phyloP scores from a whole-genome alignment of 2,113 vertebrate genomes.

The Paraplagusia blochii region DNA sequence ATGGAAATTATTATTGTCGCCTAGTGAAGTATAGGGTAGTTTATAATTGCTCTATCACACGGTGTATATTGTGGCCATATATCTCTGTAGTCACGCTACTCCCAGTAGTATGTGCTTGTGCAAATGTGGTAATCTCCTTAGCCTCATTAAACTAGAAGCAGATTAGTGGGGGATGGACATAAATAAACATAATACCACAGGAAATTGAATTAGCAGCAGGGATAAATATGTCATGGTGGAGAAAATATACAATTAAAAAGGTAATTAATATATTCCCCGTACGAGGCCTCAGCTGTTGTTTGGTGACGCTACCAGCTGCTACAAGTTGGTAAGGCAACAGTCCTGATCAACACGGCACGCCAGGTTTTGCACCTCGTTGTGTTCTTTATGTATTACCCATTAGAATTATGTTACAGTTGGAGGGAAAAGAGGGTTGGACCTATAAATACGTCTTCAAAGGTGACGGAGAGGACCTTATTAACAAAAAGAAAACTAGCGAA shows the following conservation, averaged over 20 bases:
- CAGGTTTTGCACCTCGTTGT: slow-evolving; percentile 3
- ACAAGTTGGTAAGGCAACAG: slow-evolving; percentile 52
- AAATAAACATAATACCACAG: slow-evolving; percentile 68
- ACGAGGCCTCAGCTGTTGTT: slow-evolving; percentile 52
- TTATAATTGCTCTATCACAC: not conserved
- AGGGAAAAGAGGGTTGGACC: too few species aligned
- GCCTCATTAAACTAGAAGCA: slow-evolving; percentile 67
- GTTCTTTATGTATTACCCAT: not conserved
- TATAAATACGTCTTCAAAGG: too few species aligned
- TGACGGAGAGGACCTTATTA: too few species aligned
- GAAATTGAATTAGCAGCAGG: slow-evolving; percentile 65
- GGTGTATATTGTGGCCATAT: slow-evolving; percentile 18
- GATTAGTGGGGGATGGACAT: slow-evolving; percentile 69
- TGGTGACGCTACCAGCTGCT: slow-evolving; percentile 52
- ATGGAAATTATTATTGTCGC: too few species aligned
- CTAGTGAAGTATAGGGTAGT: too few species aligned
- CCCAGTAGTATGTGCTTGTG: not conserved
- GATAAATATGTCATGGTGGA: slow-evolving; percentile 72
- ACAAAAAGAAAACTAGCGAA: too few species aligned
- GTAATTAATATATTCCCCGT: slow-evolving; percentile 70
- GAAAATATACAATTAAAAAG: slow-evolving; percentile 71
- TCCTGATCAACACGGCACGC: slow-evolving; percentile 34
- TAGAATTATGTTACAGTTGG: too few species aligned
- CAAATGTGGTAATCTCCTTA: slow-evolving; percentile 66
- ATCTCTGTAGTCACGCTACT: not conserved